These are phyloP conservation scores for Ctenomys sociabilis DNA, from an alignment of 2,113 vertebrate genomes.

Conservation along the genomic window DNA sequence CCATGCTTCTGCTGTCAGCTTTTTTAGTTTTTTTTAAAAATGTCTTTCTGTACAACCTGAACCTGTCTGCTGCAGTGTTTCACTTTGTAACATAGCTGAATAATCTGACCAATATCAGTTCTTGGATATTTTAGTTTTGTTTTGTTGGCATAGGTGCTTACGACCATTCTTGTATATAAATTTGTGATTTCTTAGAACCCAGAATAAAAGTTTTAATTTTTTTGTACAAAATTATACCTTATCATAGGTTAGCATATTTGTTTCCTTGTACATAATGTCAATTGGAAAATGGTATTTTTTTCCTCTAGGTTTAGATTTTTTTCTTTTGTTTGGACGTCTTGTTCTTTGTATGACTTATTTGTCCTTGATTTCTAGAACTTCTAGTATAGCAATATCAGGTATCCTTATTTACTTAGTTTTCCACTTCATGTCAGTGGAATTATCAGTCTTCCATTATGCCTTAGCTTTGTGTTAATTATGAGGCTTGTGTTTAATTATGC, in stretches of 20 bases:
- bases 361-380: neutral
- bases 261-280: neutral
- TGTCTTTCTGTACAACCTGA: neutral
- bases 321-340: conserved; percentile 10
- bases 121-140: neutral
- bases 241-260: neutral
- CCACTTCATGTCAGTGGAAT: neutral
- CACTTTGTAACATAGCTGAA: neutral
- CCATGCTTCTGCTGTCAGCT: neutral
- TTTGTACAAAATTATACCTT: neutral
- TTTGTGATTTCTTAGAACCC: conserved; percentile 4
- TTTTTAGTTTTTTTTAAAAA: neutral
- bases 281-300: neutral
- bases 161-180: neutral
- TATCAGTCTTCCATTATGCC: neutral
- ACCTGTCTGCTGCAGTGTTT: neutral
- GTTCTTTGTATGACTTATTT: neutral
- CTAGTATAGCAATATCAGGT: neutral
- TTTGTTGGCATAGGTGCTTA: neutral
- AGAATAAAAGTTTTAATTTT: neutral
- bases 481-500: conserved; percentile 20
- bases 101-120: neutral
- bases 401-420: neutral
- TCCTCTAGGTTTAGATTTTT: neutral
- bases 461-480: conserved; percentile 12